Conservation (phyloP, 2,888 invertebrate species). For the Lottia gigantea region DNA sequence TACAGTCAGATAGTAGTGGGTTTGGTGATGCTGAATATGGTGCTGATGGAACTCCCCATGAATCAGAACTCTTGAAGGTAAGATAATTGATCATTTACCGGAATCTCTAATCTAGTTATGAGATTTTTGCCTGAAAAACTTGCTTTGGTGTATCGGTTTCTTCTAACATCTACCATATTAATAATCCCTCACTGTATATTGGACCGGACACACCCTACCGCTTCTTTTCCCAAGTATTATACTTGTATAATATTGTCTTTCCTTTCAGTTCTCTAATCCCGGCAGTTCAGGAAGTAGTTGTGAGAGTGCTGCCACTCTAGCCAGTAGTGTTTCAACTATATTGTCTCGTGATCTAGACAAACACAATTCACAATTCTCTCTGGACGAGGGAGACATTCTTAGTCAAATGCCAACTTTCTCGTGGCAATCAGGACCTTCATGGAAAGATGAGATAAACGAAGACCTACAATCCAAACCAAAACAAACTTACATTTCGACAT, state of each 20-base stretch:
- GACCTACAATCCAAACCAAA: neutral
- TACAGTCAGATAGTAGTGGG: constrained; percentile 61
- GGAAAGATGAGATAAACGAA: neutral
- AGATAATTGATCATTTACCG: neutral
- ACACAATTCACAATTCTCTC: neutral
- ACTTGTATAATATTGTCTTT: too few relatives aligned
- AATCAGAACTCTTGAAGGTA: constrained; percentile 22
- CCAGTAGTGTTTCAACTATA: constrained; percentile 29
- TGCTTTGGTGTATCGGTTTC: too few relatives aligned
- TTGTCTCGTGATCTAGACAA: neutral
- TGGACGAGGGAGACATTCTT: neutral
- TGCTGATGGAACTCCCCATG: constrained; percentile 19
- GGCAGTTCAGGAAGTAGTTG: constrained; percentile 38
- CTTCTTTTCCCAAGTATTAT: too few relatives aligned
- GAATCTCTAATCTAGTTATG: too few relatives aligned
- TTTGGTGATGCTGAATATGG: constrained; percentile 50
- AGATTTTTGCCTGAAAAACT: too few relatives aligned
- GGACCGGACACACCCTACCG: too few relatives aligned
- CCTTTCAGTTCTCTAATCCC: constrained; percentile 4
- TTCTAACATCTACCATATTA: too few relatives aligned
- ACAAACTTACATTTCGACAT: constrained; percentile 24
- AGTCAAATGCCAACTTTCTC: constrained; percentile 13
- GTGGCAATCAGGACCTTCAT: neutral
- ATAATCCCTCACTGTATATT: too few relatives aligned
- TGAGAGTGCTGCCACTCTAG: constrained; percentile 39